A percentile compares a stretch with the other conserved stretches of the same genome.
These are phyloP conservation scores for Aplocera efformata DNA, from an alignment of 2,888 invertebrate genomes.

Conservation along the genomic window DNA sequence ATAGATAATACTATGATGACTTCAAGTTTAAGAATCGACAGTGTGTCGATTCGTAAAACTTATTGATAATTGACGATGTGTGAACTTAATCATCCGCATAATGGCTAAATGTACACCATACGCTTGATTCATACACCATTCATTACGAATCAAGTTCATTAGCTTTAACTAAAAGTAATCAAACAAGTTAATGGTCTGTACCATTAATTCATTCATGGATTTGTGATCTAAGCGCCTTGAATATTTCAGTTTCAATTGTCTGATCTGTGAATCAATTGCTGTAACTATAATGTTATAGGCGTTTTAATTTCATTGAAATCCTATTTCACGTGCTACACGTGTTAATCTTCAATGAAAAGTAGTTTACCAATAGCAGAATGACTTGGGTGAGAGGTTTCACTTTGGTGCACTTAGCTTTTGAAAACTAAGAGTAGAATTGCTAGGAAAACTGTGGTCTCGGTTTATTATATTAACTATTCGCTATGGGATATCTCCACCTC, in stretches of 20 bases:
- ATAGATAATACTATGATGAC: too few relatives aligned
- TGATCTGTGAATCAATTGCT: slow-evolving; percentile 25
- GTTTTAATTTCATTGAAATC: slow-evolving; percentile 15
- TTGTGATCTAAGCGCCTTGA: slow-evolving; percentile 5
- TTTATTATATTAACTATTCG: too few relatives aligned
- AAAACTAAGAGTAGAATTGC: not conserved
- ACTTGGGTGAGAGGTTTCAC: slow-evolving; percentile 4
- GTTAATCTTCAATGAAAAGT: slow-evolving; percentile 1
- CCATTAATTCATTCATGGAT: not conserved
- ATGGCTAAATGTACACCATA: too few relatives aligned
- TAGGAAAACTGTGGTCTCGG: too few relatives aligned
- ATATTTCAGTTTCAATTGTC: slow-evolving; percentile 8
- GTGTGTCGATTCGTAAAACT: too few relatives aligned
- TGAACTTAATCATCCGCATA: too few relatives aligned
- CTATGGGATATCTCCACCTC: too few relatives aligned
- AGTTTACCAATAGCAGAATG: slow-evolving; percentile 2
- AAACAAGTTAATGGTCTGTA: slow-evolving; percentile 28
- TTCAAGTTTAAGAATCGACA: too few relatives aligned
- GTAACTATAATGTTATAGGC: slow-evolving; percentile 25
- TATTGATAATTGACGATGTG: too few relatives aligned
- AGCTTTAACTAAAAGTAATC: slow-evolving; percentile 23
- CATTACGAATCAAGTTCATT: slow-evolving; percentile 22
- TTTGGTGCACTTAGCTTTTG: not conserved
- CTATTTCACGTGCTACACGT: slow-evolving; percentile 13
- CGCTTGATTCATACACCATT: slow-evolving; percentile 3